Evolutionary conservation across 2,113 vertebrate species (phyloP).

Genomic region (Hippolais icterina): DNA sequence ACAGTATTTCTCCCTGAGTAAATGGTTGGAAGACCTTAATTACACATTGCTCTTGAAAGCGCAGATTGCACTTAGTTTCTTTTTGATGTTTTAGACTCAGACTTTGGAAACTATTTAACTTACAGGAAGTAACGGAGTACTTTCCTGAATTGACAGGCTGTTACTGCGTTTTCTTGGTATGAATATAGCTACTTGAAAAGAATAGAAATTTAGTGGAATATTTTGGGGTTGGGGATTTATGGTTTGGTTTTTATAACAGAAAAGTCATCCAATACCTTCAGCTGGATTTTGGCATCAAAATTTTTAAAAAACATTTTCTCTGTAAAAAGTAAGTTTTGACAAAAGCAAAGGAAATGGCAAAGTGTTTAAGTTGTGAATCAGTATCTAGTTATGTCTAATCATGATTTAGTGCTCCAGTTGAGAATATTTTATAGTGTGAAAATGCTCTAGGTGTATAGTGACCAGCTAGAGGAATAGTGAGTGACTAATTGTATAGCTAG

Average conservation of each 20-base stretch:
- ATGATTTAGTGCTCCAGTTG: not conserved
- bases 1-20: not conserved
- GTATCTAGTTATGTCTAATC: not conserved
- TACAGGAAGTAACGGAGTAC: not conserved
- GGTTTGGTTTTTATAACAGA: not conserved
- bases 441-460: not conserved
- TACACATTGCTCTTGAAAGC: not conserved
- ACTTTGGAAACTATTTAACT: not conserved
- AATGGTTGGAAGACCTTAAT: slow-evolving; percentile 6
- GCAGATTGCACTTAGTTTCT: not conserved
- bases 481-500: not conserved
- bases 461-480: not conserved
- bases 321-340: not conserved
- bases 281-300: not conserved
- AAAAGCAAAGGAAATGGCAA: not conserved
- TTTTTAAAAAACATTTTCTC: not conserved
- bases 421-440: not conserved
- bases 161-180: not conserved
- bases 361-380: not conserved
- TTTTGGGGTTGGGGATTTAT: not conserved
- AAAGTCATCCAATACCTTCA: not conserved
- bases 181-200: not conserved
- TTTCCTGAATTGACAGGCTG: not conserved
- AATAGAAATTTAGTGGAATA: not conserved
- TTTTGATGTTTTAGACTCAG: not conserved